These are phyloP conservation scores for Proisotoma minuta DNA, from an alignment of 2,888 invertebrate genomes.

Conservation along the genomic window DNA sequence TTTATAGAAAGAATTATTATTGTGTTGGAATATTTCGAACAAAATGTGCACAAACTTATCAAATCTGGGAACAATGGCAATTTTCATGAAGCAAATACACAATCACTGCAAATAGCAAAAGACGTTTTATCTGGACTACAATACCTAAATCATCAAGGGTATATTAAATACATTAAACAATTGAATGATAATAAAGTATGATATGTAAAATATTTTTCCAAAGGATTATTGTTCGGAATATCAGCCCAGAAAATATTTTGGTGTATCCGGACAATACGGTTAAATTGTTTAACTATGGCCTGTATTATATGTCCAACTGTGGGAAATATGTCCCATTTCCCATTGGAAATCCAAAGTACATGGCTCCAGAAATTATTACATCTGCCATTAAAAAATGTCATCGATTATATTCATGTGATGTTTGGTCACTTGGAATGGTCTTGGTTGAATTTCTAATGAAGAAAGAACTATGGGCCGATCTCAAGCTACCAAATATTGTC, in stretches of 20 bases:
- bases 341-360: slow-evolving; percentile 67
- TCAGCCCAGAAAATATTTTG: slow-evolving; percentile 77
- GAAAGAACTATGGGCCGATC: slow-evolving; percentile 64
- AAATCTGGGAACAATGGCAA: too few relatives aligned
- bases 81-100: slow-evolving; percentile 17
- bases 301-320: slow-evolving; percentile 82
- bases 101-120: slow-evolving; percentile 63
- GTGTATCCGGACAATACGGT: slow-evolving; percentile 61
- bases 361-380: slow-evolving; percentile 75
- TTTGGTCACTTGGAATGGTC: slow-evolving; percentile 92
- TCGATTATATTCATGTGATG: slow-evolving; percentile 58
- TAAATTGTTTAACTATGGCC: slow-evolving; percentile 88
- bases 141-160: slow-evolving; percentile 62
- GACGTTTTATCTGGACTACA: slow-evolving; percentile 69
- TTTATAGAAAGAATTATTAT: slow-evolving; percentile 72
- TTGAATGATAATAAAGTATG: neutral
- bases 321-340: slow-evolving; percentile 88
- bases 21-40: slow-evolving; percentile 69
- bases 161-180: neutral
- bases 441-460: slow-evolving; percentile 72
- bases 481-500: slow-evolving; percentile 69
- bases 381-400: slow-evolving; percentile 55
- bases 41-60: slow-evolving; percentile 34
- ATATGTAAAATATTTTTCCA: too few relatives aligned
- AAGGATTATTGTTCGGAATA: slow-evolving; percentile 65